A percentile compares a stretch with the other conserved stretches of the same genome.
Evolutionary conservation across 2,888 invertebrate genomes (phyloP).

Genomic region (Pachydiplax longipennis): DNA sequence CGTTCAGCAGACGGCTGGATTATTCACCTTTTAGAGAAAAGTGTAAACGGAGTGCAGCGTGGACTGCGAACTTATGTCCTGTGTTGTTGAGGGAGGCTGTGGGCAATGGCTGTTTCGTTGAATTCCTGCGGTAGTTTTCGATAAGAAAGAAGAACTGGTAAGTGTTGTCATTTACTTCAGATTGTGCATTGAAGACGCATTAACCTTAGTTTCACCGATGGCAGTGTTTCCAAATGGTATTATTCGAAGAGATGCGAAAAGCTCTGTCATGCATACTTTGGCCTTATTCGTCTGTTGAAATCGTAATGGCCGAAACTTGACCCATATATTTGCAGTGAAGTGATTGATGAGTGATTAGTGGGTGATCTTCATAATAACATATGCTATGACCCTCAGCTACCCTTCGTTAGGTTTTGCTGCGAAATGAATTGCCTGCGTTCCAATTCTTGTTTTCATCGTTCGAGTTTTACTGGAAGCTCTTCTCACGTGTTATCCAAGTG

Average conservation of each 20-base stretch:
- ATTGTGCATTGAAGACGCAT: background rate
- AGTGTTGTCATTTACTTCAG: constrained; percentile 10
- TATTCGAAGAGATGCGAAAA: background rate
- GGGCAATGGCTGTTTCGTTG: background rate
- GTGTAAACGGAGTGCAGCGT: constrained; percentile 25
- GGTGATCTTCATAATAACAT: background rate
- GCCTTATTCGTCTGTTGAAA: background rate
- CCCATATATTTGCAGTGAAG: background rate
- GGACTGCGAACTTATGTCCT: background rate
- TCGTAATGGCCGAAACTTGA: constrained; percentile 19
- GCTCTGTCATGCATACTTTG: constrained; percentile 2
- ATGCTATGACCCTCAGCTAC: background rate
- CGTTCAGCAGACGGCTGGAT: background rate
- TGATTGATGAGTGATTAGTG: background rate
- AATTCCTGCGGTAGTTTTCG: background rate
- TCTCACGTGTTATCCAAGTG: background rate
- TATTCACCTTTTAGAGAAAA: constrained; percentile 23
- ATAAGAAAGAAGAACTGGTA: constrained; percentile 26
- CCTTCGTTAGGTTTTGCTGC: background rate
- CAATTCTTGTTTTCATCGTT: background rate
- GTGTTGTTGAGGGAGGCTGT: constrained; percentile 19
- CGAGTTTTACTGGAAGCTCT: background rate
- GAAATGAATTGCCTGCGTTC: background rate
- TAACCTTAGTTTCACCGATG: background rate
- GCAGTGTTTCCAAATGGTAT: background rate